phyloP scores from a whole-genome alignment of 1,140 invertebrate genomes.

The Penaeus chinensis region DNA sequence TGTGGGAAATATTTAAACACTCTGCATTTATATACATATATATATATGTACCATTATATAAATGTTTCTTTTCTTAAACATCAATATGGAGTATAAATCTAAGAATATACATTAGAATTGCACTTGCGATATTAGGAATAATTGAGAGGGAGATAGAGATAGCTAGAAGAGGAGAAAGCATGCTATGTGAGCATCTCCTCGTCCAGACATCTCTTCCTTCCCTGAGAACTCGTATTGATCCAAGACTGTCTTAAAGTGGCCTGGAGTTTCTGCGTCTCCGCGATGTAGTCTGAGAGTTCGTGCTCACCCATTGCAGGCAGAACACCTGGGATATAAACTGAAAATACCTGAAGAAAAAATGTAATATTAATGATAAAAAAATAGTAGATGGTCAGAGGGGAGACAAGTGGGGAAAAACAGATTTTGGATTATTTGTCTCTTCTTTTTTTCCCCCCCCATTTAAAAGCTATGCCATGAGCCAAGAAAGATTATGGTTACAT shows the following conservation, averaged over 20 bases:
- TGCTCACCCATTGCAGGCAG: slow-evolving; percentile 54
- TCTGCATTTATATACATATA: too few species aligned
- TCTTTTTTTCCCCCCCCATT: too few species aligned
- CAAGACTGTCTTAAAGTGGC: slow-evolving; percentile 47
- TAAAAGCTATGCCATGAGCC: too few species aligned
- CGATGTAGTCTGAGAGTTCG: slow-evolving; percentile 39
- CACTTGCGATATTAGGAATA: slow-evolving; percentile 33
- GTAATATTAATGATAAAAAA: neutral
- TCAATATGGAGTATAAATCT: slow-evolving; percentile 4
- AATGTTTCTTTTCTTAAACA: slow-evolving; percentile 5
- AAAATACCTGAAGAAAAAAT: slow-evolving; percentile 36
- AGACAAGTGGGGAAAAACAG: too few species aligned
- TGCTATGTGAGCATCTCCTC: slow-evolving; percentile 45
- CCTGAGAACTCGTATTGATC: slow-evolving; percentile 35
- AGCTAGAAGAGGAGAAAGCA: neutral
- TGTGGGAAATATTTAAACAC: too few species aligned
- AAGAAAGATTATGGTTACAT: too few species aligned
- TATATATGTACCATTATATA: too few species aligned
- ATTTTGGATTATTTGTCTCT: too few species aligned
- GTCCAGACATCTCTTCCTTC: slow-evolving; percentile 43
- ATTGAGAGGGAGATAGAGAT: neutral
- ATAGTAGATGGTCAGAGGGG: neutral
- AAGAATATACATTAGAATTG: slow-evolving; percentile 33
- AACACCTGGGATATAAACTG: slow-evolving; percentile 44
- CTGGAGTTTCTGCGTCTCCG: slow-evolving; percentile 47